A percentile compares a stretch with the other conserved stretches of the same genome.
phyloP scores from a whole-genome alignment of 2,888 invertebrate species.

The Drosophila sordidapex region DNA sequence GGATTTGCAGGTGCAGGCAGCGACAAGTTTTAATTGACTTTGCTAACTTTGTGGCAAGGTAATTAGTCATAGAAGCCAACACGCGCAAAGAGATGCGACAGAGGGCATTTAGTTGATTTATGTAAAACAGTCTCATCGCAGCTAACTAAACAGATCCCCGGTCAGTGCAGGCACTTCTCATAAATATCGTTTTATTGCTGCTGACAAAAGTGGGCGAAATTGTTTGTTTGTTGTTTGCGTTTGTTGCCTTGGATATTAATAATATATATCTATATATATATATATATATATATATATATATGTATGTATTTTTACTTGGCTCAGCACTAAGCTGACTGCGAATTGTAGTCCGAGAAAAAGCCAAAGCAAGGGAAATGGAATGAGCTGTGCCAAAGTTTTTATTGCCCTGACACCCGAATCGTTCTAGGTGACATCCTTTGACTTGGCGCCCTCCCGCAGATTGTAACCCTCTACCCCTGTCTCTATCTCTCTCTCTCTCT shows the following conservation, averaged over 20 bases:
- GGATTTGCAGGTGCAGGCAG: constrained; percentile 56
- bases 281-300: constrained; percentile 55
- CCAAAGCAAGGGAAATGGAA: constrained; percentile 27
- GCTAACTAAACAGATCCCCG: constrained; percentile 28
- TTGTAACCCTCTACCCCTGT: neutral
- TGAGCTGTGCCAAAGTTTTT: constrained; percentile 74
- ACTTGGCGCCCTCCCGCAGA: constrained; percentile 38
- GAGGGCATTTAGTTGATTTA: constrained; percentile 71
- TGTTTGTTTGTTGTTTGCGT: constrained; percentile 44
- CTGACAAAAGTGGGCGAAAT: constrained; percentile 63
- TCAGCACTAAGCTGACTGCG: constrained; percentile 63
- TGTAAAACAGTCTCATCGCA: constrained; percentile 49
- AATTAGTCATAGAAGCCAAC: constrained; percentile 64
- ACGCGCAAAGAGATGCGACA: constrained; percentile 21
- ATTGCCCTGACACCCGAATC: constrained; percentile 75
- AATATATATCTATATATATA: constrained; percentile 50
- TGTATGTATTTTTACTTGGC: constrained; percentile 66
- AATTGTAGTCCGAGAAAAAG: constrained; percentile 32
- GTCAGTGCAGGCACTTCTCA: constrained; percentile 47
- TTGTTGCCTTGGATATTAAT: constrained; percentile 64
- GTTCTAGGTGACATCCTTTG: constrained; percentile 71
- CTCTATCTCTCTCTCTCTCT: neutral
- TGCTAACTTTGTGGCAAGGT: constrained; percentile 49
- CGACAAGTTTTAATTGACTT: constrained; percentile 73
- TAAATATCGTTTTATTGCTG: constrained; percentile 75